Evolutionary conservation across 2,113 vertebrate species (phyloP), one percentile per base, ranked within the genome.

Genomic region (Felis chaus): DNA sequence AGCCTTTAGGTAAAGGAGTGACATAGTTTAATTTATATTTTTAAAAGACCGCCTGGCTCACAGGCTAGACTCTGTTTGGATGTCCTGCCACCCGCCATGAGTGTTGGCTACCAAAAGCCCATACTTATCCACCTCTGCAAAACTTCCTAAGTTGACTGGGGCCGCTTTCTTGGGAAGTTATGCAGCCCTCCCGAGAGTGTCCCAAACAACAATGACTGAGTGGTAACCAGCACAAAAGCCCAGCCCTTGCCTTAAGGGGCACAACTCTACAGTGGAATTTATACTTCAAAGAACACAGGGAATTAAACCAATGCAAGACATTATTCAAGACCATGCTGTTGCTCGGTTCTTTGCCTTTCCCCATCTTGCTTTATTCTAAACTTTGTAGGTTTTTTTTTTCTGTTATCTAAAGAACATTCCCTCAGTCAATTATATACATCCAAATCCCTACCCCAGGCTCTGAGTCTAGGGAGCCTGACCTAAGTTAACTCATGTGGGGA

Each of bases 71-170:
- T 8, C 11, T 90, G 10, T 45, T n/a, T 65, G 33, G 23, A 4
- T 83, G 21, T 15, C 10, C 10, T 31, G 65, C 5, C 25, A 36
- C 39, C 8, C 16, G 4, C 29, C 50, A 21, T 74, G n/a, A 88
- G 10, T 33, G 4, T 36, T 90, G 84, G 45, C 7, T 39, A 25
- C 23, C 41, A 81, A 45, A 15, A 6, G 1, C 3, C 18, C 10
- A 36, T 0, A 12, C 4, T 78, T 29, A 61, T 3, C 8, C 12
- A 1, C 45, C 4, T 16, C 9, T 61, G 6, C 1, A 66, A 29
- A 61, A n/a, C 19, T 27, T 89, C 11, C 33, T 84, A 5, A 27
- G 45, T 50, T 6, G 6, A 16, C 9, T 8, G 14, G 13, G 36
- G 7, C 11, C 14, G 13, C 16, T 41, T 48, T 41, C 15, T 14